phyloP scores from a whole-genome alignment of 2,797 vertebrate genomes.

The Potorous gilbertii region DNA sequence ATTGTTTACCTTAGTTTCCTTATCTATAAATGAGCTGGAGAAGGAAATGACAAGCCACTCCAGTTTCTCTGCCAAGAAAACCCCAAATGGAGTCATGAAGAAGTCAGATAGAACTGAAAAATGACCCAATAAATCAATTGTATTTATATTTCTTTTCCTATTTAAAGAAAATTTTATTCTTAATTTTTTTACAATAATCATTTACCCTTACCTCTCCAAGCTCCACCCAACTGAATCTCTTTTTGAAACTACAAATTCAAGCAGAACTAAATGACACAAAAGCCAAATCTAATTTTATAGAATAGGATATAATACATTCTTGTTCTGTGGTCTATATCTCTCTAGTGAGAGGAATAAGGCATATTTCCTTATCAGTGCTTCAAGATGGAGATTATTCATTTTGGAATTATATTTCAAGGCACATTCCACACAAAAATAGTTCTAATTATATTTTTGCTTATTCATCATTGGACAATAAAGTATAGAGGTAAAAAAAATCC shows the following conservation, averaged over 20 bases:
- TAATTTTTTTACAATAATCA: background rate
- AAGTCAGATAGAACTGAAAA: background rate
- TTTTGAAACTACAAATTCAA: background rate
- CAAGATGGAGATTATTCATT: background rate
- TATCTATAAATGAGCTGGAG: background rate
- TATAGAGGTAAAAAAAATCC: background rate
- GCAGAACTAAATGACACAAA: background rate
- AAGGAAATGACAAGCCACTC: background rate
- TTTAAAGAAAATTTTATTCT: background rate
- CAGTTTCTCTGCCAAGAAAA: background rate
- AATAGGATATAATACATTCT: background rate
- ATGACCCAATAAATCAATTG: background rate
- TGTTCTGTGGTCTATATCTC: background rate
- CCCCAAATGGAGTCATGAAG: background rate
- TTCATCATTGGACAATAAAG: background rate
- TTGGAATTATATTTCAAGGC: background rate
- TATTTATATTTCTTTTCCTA: background rate
- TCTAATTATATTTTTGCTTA: background rate
- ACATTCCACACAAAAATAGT: background rate
- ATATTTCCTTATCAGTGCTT: background rate
- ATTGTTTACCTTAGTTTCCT: background rate
- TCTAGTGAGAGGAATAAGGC: background rate
- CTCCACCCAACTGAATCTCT: background rate
- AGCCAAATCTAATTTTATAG: background rate
- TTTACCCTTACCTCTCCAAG: background rate